These are phyloP conservation scores for Tetranychus truncatus DNA, from an alignment of 2,888 invertebrate genomes.

Conservation along the genomic window DNA sequence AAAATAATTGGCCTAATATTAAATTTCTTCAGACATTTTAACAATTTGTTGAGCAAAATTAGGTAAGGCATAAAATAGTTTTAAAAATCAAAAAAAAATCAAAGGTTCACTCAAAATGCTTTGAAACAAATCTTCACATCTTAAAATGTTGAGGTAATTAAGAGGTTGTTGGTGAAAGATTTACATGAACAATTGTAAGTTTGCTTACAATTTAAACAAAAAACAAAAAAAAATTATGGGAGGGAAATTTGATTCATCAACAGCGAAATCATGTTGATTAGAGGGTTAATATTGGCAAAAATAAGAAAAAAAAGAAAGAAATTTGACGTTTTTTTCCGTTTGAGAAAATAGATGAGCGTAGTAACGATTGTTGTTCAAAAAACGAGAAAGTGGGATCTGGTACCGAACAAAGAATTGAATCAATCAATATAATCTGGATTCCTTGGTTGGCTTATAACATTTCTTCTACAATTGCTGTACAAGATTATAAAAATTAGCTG, in stretches of 20 bases:
- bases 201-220: background rate
- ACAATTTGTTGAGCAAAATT: background rate
- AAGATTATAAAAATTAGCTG: too few relatives aligned
- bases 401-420: too few relatives aligned
- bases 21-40: background rate
- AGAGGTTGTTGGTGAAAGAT: background rate
- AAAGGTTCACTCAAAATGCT: background rate
- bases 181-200: background rate
- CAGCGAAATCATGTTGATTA: background rate
- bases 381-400: too few relatives aligned
- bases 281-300: background rate
- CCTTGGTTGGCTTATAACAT: too few relatives aligned
- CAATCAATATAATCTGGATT: too few relatives aligned
- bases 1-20: background rate
- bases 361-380: too few relatives aligned
- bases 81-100: background rate
- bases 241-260: background rate
- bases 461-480: too few relatives aligned
- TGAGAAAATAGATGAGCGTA: too few relatives aligned
- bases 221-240: background rate
- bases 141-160: background rate
- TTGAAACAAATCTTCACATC: background rate
- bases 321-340: too few relatives aligned
- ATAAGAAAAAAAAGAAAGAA: background rate
- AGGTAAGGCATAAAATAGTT: background rate